Percentiles rank a stretch among this genome's conserved stretches.
Conservation (phyloP, 2,888 invertebrate genomes). For the Caenorhabditis angaria region DNA sequence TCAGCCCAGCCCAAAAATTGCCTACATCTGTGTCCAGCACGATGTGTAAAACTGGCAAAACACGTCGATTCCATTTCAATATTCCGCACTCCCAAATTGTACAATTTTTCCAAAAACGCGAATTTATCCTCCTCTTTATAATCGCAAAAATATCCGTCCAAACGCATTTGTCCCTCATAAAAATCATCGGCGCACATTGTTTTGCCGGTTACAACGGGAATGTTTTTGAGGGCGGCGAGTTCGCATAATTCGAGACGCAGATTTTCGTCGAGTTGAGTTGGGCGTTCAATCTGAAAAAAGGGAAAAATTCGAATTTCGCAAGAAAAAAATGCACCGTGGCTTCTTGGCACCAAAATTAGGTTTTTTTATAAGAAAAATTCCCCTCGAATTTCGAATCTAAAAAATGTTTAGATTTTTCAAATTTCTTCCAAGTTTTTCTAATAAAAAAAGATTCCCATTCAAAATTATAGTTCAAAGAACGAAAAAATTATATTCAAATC, state of each 20-base stretch:
- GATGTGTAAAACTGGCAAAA: slow-evolving; percentile 90
- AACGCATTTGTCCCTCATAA: slow-evolving; percentile 94
- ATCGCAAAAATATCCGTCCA: slow-evolving; percentile 96
- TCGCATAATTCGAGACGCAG: slow-evolving; percentile 83
- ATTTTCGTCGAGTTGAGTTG: slow-evolving; percentile 84
- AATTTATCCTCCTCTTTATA: slow-evolving; percentile 89
- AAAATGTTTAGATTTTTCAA: no score
- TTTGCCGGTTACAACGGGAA: slow-evolving; percentile 84
- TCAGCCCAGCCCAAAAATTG: neutral
- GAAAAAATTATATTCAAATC: no score
- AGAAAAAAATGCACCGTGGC: neutral
- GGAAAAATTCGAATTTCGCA: neutral
- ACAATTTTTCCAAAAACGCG: slow-evolving; percentile 82
- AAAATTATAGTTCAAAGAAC: no score
- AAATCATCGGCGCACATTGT: slow-evolving; percentile 97
- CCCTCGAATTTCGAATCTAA: no score
- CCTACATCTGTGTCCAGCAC: slow-evolving; percentile 77
- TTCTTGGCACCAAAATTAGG: no score
- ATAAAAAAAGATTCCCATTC: no score
- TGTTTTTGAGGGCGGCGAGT: slow-evolving; percentile 74
- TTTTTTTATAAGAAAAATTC: no score
- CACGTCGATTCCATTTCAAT: slow-evolving; percentile 92
- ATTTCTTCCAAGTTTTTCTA: no score
- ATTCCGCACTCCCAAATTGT: slow-evolving; percentile 83
- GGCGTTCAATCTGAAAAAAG: slow-evolving; percentile 67